Percentiles rank a stretch among this genome's conserved stretches.
Evolutionary conservation across 2,888 invertebrate genomes (phyloP).

Genomic region (Stomorhina lunata): DNA sequence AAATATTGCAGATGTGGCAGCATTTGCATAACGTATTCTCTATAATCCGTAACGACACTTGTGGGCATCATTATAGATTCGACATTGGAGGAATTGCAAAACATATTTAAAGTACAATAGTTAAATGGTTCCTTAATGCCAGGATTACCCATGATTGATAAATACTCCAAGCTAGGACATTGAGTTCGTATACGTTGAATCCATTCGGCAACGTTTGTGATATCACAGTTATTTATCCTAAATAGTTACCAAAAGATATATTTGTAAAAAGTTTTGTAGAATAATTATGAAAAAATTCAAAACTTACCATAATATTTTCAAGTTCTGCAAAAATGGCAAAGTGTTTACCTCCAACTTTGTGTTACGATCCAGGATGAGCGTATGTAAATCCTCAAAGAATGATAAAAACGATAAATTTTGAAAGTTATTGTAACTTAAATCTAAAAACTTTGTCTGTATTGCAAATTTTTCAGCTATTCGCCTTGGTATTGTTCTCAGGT

Average conservation of each 20-base stretch:
- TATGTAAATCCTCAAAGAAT: conserved; percentile 86
- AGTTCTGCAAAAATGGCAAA: conserved; percentile 86
- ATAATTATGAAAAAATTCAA: not conserved
- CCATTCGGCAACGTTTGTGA: conserved; percentile 85
- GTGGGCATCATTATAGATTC: conserved; percentile 76
- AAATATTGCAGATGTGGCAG: conserved; percentile 74
- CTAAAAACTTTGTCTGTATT: conserved; percentile 83
- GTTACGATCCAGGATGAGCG: conserved; percentile 91
- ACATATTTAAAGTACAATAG: conserved; percentile 53
- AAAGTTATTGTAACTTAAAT: conserved; percentile 87
- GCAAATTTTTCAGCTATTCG: conserved; percentile 84
- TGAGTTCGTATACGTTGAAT: conserved; percentile 85
- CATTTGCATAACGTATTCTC: conserved; percentile 73
- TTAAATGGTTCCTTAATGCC: conserved; percentile 84
- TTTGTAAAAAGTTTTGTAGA: not conserved
- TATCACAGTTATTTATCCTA: conserved; percentile 86
- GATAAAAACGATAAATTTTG: conserved; percentile 88
- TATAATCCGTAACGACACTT: conserved; percentile 67
- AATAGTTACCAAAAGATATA: conserved; percentile 17
- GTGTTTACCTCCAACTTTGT: conserved; percentile 85
- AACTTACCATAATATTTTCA: conserved; percentile 88
- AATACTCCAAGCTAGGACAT: conserved; percentile 86
- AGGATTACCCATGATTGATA: conserved; percentile 90
- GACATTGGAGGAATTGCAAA: conserved; percentile 74
- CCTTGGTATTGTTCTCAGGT: conserved; percentile 84